Conservation (phyloP, 2,888 invertebrate species). For the Drosophila differens region DNA sequence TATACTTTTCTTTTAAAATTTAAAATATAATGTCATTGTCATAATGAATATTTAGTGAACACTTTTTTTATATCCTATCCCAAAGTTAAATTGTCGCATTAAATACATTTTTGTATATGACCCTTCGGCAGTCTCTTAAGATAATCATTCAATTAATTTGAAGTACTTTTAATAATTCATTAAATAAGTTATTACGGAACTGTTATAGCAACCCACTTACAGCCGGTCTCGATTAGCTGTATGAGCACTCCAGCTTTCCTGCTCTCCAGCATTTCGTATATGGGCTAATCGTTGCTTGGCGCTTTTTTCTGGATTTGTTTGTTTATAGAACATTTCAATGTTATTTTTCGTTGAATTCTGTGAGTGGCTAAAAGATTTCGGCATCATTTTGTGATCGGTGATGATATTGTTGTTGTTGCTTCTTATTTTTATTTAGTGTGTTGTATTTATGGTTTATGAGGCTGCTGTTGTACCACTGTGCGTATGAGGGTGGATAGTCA, state of each 20-base stretch:
- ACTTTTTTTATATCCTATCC: neutral
- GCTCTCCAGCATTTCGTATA: slow-evolving; percentile 35
- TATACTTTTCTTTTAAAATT: no score
- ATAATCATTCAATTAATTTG: neutral
- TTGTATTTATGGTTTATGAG: slow-evolving; percentile 69
- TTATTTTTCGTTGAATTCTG: slow-evolving; percentile 62
- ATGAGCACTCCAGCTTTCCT: slow-evolving; percentile 25
- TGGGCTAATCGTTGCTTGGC: slow-evolving; percentile 64
- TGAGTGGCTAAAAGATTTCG: slow-evolving; percentile 58
- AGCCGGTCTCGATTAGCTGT: slow-evolving; percentile 28
- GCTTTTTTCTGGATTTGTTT: slow-evolving; percentile 55
- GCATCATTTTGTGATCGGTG: slow-evolving; percentile 47
- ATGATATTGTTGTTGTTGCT: slow-evolving; percentile 14
- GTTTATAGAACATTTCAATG: slow-evolving; percentile 69
- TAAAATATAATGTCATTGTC: neutral
- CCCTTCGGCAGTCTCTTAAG: neutral
- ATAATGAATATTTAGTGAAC: neutral
- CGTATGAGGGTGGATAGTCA: slow-evolving; percentile 18
- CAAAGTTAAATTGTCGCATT: neutral
- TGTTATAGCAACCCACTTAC: slow-evolving; percentile 19
- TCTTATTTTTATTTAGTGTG: slow-evolving; percentile 50
- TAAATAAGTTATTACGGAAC: slow-evolving; percentile 5
- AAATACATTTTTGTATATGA: neutral
- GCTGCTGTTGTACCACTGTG: slow-evolving; percentile 47
- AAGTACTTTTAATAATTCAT: neutral